phyloP scores from a whole-genome alignment of 2,113 vertebrate genomes.

The Tapirus terrestris region DNA sequence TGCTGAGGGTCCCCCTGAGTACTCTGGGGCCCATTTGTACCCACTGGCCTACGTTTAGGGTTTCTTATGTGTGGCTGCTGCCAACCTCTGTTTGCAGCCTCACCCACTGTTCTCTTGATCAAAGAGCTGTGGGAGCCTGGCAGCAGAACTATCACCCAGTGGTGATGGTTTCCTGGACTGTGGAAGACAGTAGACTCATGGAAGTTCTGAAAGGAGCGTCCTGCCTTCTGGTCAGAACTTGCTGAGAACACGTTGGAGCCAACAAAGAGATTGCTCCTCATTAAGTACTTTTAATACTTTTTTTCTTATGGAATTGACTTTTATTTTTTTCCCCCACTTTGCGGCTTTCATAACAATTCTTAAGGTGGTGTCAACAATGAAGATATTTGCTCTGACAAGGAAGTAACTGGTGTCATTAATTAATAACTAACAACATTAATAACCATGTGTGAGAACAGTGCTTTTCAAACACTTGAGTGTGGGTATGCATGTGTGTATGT shows the following conservation, averaged over 20 bases:
- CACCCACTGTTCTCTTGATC: background rate
- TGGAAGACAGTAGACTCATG: background rate
- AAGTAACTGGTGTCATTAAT: no score
- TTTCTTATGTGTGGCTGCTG: background rate
- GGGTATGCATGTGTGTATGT: background rate
- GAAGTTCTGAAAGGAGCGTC: background rate
- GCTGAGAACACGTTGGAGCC: background rate
- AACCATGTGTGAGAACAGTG: no score
- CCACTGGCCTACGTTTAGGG: no score
- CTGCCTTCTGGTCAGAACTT: background rate
- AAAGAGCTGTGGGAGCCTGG: background rate
- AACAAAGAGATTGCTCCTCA: background rate
- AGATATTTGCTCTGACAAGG: background rate
- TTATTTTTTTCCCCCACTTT: background rate
- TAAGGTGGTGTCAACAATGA: no score
- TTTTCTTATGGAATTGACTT: background rate
- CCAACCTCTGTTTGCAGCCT: background rate
- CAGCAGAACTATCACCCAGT: background rate
- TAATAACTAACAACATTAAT: background rate
- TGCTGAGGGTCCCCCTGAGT: no score
- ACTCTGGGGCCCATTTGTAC: background rate
- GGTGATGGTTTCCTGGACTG: rapidly evolving
- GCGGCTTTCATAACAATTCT: no score
- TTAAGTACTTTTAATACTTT: background rate
- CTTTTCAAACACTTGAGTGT: background rate